phyloP scores from a whole-genome alignment of 2,797 vertebrate species.

The Sebastiscus tertius region DNA sequence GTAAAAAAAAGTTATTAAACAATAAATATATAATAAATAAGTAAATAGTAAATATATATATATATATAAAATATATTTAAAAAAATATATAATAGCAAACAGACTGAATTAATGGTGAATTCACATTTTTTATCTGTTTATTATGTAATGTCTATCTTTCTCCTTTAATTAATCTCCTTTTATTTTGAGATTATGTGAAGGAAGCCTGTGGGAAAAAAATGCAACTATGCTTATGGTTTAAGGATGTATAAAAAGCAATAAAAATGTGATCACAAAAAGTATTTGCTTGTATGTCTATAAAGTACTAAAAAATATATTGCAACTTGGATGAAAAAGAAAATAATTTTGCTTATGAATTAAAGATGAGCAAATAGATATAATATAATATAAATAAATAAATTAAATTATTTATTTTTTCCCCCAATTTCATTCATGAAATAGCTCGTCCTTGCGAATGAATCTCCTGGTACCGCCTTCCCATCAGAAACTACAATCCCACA shows the following conservation, averaged over 20 bases:
- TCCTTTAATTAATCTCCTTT: background rate
- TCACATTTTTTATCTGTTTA: too few relatives aligned
- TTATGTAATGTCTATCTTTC: background rate
- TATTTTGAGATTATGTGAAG: background rate
- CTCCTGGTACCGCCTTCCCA: background rate
- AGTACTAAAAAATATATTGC: background rate
- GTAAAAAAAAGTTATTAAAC: too few relatives aligned
- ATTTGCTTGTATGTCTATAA: background rate
- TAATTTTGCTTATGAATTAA: background rate
- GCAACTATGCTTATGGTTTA: background rate
- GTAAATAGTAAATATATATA: too few relatives aligned
- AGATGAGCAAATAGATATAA: background rate
- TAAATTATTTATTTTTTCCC: background rate
- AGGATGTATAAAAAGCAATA: background rate
- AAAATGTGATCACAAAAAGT: background rate
- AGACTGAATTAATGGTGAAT: too few relatives aligned
- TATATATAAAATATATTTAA: too few relatives aligned
- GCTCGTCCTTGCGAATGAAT: background rate
- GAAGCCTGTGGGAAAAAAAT: background rate
- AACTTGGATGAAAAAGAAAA: background rate
- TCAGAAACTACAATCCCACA: conserved; percentile 87
- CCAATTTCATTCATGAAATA: conserved; percentile 14
- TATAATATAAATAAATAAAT: background rate
- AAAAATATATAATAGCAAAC: too few relatives aligned
- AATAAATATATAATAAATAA: too few relatives aligned